phyloP scores from a whole-genome alignment of 2,797 vertebrate species.

The Valencia hispanica region DNA sequence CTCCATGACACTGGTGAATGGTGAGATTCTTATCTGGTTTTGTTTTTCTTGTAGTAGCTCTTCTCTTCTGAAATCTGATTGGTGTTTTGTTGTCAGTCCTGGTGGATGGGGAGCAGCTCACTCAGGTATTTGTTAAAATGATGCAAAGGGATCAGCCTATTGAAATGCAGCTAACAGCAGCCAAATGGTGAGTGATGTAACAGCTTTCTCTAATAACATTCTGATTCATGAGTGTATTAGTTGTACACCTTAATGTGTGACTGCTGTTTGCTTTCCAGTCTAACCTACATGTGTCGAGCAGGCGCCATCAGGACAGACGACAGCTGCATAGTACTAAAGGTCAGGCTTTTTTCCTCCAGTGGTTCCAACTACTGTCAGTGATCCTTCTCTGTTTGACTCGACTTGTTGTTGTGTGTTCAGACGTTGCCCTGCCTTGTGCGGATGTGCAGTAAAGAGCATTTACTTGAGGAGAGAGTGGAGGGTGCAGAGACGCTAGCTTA shows the following conservation, averaged over 20 bases:
- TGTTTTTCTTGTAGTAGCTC: neutral
- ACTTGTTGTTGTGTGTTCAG: constrained; percentile 65
- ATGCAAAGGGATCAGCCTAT: constrained; percentile 98
- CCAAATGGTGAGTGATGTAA: constrained; percentile 91
- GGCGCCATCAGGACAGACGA: constrained; percentile 95
- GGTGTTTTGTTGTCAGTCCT: constrained; percentile 81
- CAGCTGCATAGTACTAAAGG: constrained; percentile 92
- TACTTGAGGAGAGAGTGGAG: constrained; percentile 96
- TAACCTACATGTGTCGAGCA: constrained; percentile 99
- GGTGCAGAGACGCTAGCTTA: constrained; percentile 97
- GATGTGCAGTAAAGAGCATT: constrained; percentile 97
- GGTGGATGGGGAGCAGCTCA: constrained; percentile 93
- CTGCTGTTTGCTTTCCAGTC: constrained; percentile 79
- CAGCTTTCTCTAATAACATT: accelerated
- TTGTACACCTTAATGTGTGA: neutral
- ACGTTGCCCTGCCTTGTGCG: constrained; percentile 96
- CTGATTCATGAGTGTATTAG: neutral
- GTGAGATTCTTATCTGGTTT: constrained; percentile 75
- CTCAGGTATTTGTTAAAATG: constrained; percentile 98
- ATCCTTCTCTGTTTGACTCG: neutral
- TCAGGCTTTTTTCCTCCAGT: constrained; percentile 43
- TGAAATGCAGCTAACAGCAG: constrained; percentile 98
- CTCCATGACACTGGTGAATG: constrained; percentile 95
- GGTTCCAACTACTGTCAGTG: neutral
- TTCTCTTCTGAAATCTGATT: neutral